A percentile compares a stretch with the other conserved stretches of the same genome.
These are phyloP conservation scores for Hippocampus mohnikei DNA, from an alignment of 2,113 vertebrate species.

Conservation along the genomic window DNA sequence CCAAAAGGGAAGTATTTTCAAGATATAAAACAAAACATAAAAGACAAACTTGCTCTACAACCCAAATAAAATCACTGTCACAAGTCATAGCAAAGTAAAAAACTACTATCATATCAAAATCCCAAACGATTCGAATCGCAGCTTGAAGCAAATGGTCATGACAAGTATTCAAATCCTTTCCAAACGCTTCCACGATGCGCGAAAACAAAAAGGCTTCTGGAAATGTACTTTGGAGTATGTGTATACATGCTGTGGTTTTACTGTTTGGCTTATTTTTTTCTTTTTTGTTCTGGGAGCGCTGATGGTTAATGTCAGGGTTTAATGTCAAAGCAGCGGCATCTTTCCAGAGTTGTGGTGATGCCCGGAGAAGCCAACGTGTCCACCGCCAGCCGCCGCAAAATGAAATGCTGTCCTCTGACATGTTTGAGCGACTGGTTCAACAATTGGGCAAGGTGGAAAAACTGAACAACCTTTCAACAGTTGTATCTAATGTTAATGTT, in stretches of 20 bases:
- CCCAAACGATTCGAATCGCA: not conserved
- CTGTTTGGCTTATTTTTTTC: not conserved
- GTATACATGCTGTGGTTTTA: constrained; percentile 12
- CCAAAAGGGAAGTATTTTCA: too few relatives aligned
- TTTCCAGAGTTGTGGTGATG: constrained; percentile 41
- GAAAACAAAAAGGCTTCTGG: constrained; percentile 29
- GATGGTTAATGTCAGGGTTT: constrained; percentile 31
- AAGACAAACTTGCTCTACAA: too few relatives aligned
- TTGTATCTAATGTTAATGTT: not conserved
- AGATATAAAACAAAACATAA: too few relatives aligned
- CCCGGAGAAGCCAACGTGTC: constrained; percentile 38
- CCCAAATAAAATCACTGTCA: too few relatives aligned
- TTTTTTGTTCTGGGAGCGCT: constrained; percentile 5
- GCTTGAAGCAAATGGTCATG: constrained; percentile 6
- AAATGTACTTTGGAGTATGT: constrained; percentile 13
- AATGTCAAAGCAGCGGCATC: constrained; percentile 25
- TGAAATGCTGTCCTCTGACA: constrained; percentile 22
- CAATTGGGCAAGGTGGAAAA: not conserved
- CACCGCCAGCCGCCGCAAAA: constrained; percentile 28
- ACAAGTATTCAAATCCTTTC: not conserved
- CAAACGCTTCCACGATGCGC: constrained; percentile 9
- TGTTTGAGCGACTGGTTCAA: constrained; percentile 20
- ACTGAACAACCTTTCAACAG: constrained; percentile 6
- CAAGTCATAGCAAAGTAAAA: too few relatives aligned
- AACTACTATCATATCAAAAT: too few relatives aligned